Percentiles rank a stretch among this genome's conserved stretches.
These are phyloP conservation scores for Ditylenchus dipsaci DNA, from an alignment of 1,140 invertebrate genomes.

Conservation along the genomic window DNA sequence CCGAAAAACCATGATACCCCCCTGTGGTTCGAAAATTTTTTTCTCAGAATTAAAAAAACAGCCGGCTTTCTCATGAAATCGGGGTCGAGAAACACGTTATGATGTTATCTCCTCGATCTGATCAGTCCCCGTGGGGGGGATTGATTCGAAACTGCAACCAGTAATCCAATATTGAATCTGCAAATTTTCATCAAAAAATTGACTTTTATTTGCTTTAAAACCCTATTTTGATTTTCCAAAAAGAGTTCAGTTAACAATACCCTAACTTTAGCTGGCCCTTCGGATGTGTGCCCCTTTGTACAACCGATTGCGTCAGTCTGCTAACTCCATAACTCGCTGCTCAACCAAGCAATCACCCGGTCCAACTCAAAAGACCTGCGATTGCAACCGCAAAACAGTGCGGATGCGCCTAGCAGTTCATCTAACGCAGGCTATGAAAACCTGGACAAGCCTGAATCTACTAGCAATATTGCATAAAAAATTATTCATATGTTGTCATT, in stretches of 20 bases:
- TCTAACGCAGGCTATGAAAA: not conserved
- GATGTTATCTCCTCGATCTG: too few relatives aligned
- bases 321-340: constrained; percentile 48
- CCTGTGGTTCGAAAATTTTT: too few relatives aligned
- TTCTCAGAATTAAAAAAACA: too few relatives aligned
- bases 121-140: too few relatives aligned
- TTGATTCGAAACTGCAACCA: too few relatives aligned
- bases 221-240: not conserved
- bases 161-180: not conserved
- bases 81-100: too few relatives aligned
- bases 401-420: constrained; percentile 12
- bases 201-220: not conserved
- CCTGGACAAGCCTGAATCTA: not conserved
- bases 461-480: too few relatives aligned
- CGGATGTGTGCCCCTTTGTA: constrained; percentile 55
- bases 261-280: constrained; percentile 42
- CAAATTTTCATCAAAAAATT: not conserved
- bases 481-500: too few relatives aligned
- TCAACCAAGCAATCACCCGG: constrained; percentile 30
- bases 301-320: constrained; percentile 49
- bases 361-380: constrained; percentile 33
- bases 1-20: too few relatives aligned
- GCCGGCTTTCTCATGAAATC: too few relatives aligned
- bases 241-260: not conserved
- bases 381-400: constrained; percentile 3